These are phyloP conservation scores for Australoheros facetus DNA, from an alignment of 2,797 vertebrate genomes.

Conservation along the genomic window DNA sequence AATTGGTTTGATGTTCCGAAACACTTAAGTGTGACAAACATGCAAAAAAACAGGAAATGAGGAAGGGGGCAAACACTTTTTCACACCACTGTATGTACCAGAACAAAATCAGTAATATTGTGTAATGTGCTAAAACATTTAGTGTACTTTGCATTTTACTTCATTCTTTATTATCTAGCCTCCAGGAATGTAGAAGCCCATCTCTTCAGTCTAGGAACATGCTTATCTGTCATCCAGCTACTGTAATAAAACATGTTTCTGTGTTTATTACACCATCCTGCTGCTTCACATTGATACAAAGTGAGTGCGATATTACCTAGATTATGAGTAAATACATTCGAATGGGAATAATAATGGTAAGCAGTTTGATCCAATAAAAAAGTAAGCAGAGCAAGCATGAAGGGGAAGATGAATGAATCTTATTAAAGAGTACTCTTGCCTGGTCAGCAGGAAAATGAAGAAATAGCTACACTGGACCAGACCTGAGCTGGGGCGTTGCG, in stretches of 20 bases:
- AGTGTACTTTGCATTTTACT: conserved; percentile 17
- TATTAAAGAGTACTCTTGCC: conserved; percentile 65
- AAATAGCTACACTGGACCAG: conserved; percentile 36
- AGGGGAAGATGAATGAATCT: conserved; percentile 68
- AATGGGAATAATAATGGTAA: conserved; percentile 61
- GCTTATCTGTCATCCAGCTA: conserved; percentile 38
- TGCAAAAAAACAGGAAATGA: too few species aligned
- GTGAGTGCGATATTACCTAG: conserved; percentile 58
- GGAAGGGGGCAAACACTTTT: too few species aligned
- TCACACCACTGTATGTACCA: too few species aligned
- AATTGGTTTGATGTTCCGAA: too few species aligned
- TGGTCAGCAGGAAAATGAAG: conserved; percentile 68
- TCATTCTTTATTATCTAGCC: conserved; percentile 17
- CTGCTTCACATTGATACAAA: conserved; percentile 47
- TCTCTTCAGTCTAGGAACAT: conserved; percentile 27
- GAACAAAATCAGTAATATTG: conserved; percentile 4
- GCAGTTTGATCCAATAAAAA: conserved; percentile 64
- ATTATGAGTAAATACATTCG: conserved; percentile 65
- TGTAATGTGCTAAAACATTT: conserved; percentile 3
- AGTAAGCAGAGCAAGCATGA: conserved; percentile 47
- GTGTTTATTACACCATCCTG: conserved; percentile 38
- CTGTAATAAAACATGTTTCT: conserved; percentile 46
- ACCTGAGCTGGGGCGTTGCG: conserved; percentile 22
- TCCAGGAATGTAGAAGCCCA: conserved; percentile 6
- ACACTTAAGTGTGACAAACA: too few species aligned